Evolutionary conservation across 1,140 invertebrate species (phyloP).

Genomic region (Drosophila lini): DNA sequence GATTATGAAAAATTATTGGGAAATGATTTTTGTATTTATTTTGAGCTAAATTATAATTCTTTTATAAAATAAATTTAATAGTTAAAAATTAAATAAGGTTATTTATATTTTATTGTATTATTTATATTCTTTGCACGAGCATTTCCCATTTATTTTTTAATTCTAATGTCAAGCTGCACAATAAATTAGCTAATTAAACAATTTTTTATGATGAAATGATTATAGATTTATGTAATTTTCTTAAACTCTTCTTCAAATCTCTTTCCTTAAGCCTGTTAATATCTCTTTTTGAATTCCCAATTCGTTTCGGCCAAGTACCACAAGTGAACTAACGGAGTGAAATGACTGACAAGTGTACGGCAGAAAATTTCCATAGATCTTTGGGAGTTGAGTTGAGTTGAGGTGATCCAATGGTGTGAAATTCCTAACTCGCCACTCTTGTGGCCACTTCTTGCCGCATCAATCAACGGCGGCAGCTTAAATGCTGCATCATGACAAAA

Average conservation of each 20-base stretch:
- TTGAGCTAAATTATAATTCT: background rate
- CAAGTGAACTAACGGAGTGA: constrained; percentile 17
- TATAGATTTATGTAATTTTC: background rate
- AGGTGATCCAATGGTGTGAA: constrained; percentile 63
- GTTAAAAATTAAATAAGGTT: background rate
- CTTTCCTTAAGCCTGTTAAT: background rate
- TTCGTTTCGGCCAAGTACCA: constrained; percentile 27
- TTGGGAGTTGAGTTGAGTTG: constrained; percentile 8
- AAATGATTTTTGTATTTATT: background rate
- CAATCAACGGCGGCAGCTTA: constrained; percentile 80
- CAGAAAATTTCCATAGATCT: constrained; percentile 65
- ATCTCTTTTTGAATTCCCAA: constrained; percentile 27
- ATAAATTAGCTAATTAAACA: too few species aligned
- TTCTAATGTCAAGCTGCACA: too few species aligned
- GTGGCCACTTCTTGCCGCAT: constrained; percentile 66
- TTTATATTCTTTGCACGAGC: background rate
- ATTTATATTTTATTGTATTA: background rate
- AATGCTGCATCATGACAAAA: constrained; percentile 83
- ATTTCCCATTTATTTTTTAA: background rate
- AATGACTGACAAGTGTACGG: constrained; percentile 60
- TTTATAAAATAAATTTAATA: background rate
- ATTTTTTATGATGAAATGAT: too few species aligned
- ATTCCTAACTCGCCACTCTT: constrained; percentile 75
- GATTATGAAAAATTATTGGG: background rate
- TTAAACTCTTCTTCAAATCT: background rate